These are phyloP conservation scores for Pachydiplax longipennis DNA, from an alignment of 2,888 invertebrate species.

Conservation along the genomic window DNA sequence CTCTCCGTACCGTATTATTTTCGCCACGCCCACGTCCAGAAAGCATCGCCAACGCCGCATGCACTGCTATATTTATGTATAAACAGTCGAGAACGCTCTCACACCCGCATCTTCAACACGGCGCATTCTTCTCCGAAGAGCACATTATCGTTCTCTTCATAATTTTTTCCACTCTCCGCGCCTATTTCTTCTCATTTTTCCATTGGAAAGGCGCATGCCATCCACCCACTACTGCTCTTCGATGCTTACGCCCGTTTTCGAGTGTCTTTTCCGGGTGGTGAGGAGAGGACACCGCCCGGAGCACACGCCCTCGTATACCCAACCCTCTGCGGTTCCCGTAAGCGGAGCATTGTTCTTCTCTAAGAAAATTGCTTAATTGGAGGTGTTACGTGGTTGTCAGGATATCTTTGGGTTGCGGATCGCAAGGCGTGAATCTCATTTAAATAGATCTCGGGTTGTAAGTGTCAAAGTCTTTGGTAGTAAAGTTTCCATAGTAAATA, in stretches of 20 bases:
- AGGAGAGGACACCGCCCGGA: neutral
- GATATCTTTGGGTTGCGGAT: too few species aligned
- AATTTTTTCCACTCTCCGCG: slow-evolving; percentile 1
- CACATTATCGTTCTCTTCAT: slow-evolving; percentile 29
- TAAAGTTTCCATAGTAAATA: too few species aligned
- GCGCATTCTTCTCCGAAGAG: neutral
- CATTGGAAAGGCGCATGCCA: neutral
- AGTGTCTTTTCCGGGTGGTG: neutral
- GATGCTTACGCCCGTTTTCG: neutral
- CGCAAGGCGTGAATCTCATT: too few species aligned
- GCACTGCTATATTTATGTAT: neutral
- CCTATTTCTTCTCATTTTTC: neutral
- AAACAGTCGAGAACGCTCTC: neutral
- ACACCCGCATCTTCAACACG: neutral
- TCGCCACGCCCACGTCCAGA: neutral
- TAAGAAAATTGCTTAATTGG: neutral
- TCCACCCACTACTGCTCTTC: neutral
- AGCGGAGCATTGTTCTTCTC: neutral
- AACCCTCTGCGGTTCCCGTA: neutral
- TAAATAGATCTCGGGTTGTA: too few species aligned
- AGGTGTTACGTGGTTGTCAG: neutral
- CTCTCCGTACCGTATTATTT: neutral
- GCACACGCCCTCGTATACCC: neutral
- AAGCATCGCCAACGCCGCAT: neutral
- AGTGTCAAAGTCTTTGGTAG: too few species aligned